Evolutionary conservation across 2,888 invertebrate species (phyloP), one percentile per base, ranked within the genome.

Genomic region (Andrena praecox): DNA sequence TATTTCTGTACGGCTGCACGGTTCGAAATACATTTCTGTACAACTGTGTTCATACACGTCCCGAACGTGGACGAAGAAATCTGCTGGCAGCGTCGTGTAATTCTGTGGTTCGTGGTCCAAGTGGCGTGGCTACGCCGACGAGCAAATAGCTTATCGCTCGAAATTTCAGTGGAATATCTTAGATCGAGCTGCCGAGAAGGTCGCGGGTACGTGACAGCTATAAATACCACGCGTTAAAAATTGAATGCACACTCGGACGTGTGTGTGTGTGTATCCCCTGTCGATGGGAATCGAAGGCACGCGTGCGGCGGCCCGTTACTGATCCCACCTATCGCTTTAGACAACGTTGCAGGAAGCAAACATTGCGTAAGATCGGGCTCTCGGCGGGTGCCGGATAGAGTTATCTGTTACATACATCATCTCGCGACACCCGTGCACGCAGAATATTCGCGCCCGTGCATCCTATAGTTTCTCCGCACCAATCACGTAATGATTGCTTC

Each of bases 401-500:
- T 74, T 72, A 77, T 81, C 67, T 31, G 24, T 69, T 27, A 60
- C 54, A 50, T 52, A 50, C 62, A 70, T 77, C 56, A 73, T 85
- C 69, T 50, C 20, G 54, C 64, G 76, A 62, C 48, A 67, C 29
- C 76, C 63, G 76, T 77, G 69, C 81, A 81, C 77, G 84, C 85
- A 64, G 77, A 87, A 71, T 79, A 64, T 82, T 87, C 76, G 29
- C 75, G 75, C 73, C 80, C 64, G 60, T 84, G 71, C 62, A 79
- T 70, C 48, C 12, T 35, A 71, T 29, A 68, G 71, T 63, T 59
- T 60, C 33, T 74, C 70, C 20, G 52, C 77, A 60, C 77, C 70
- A 67, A 71, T 67, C 67, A 56, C 42, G 56, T 77, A 75, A 82
- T 82, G 77, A 87, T 77, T 76, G 79, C 68, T 80, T 84, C 83